phyloP scores from a whole-genome alignment of 2,113 vertebrate genomes.

The Boleophthalmus pectinirostris region DNA sequence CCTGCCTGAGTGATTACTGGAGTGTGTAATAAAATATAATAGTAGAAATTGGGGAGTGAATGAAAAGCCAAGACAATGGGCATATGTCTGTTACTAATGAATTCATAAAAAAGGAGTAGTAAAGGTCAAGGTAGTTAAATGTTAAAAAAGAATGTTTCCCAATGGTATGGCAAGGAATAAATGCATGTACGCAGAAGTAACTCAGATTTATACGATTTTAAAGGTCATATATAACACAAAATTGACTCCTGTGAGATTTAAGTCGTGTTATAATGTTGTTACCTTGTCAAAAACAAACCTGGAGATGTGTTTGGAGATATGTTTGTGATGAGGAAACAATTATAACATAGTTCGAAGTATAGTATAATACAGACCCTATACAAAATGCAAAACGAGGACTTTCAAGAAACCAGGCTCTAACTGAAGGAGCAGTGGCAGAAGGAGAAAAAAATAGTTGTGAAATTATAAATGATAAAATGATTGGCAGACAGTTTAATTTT shows the following conservation, averaged over 20 bases:
- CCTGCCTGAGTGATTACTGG: slow-evolving; percentile 26
- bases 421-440: not conserved
- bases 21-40: slow-evolving; percentile 13
- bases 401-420: not conserved
- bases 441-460: no score
- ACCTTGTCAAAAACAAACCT: no score
- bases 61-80: not conserved
- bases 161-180: not conserved
- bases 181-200: no score
- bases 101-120: not conserved
- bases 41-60: not conserved
- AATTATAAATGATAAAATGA: not conserved
- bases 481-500: not conserved
- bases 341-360: no score
- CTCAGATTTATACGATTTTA: no score
- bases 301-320: no score
- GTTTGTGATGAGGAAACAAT: no score
- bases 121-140: not conserved
- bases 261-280: no score
- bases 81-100: not conserved
- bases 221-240: no score
- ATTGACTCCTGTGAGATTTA: no score
- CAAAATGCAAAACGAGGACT: not conserved
- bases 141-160: not conserved
- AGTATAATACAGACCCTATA: no score